Evolutionary conservation across 2,888 invertebrate genomes (phyloP).

Genomic region (Mantis religiosa): DNA sequence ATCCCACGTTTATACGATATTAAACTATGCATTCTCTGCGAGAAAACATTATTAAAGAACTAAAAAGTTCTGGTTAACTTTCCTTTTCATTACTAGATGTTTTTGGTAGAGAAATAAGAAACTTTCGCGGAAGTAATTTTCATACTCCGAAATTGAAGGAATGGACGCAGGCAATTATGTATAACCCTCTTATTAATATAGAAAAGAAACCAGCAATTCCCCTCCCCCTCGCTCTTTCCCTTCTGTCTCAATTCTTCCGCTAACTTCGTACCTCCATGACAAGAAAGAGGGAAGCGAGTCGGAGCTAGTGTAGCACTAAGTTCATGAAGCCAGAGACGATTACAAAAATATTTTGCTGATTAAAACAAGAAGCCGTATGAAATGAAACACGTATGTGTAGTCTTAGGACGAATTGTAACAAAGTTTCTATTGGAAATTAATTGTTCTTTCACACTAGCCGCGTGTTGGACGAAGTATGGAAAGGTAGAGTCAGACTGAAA

Average conservation of each 20-base stretch:
- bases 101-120: not conserved
- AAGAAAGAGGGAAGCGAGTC: not conserved
- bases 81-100: not conserved
- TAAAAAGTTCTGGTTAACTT: not conserved
- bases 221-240: not conserved
- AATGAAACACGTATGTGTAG: no score
- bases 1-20: not conserved
- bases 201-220: not conserved
- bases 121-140: not conserved
- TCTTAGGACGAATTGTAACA: no score
- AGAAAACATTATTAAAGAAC: not conserved
- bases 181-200: conserved; percentile 1
- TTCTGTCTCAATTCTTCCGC: not conserved
- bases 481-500: no score
- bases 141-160: not conserved
- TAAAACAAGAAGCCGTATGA: no score
- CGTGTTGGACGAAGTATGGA: no score
- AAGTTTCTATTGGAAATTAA: no score
- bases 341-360: not conserved
- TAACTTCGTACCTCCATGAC: not conserved
- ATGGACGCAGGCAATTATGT: conserved; percentile 5
- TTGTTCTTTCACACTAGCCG: no score
- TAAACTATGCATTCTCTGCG: not conserved
- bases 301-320: not conserved
- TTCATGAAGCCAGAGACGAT: not conserved